Base-by-base conservation (phyloP, 2,797 vertebrate species). In the Basileuterus tristriatus region DNA sequence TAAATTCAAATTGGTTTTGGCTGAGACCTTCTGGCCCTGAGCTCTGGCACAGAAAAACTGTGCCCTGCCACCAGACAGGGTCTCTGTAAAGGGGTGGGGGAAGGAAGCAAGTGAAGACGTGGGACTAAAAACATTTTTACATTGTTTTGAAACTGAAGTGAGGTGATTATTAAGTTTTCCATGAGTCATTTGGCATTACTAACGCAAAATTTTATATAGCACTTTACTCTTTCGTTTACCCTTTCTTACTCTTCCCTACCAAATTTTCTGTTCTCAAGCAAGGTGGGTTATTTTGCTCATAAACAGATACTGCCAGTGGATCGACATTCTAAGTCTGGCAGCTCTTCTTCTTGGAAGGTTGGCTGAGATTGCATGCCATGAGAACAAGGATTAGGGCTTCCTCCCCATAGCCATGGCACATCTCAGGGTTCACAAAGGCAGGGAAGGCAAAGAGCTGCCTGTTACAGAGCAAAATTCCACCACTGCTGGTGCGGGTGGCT, bases 161-260 rank as follows among this genome's bases (percentile, higher is more conserved):
- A 89, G 65, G 52, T 67, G 68, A 90, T 90, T 83, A 91, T 83
- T 88, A 94, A 76, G 55, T 89, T 94, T 95, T 92, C 94, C 84
- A 81, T 95, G 82, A 96, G 76, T 94, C 94, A 97, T 78, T 55
- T 95, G 90, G 58, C 75, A 62, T 83, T 87, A 41, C 39, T 59
- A 67, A 81, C 32, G 59, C 44, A 63, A 75, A 69, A 80, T 56
- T 78, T 30, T 72, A 86, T 50, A n/a, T 36, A 89, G 58, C 55
- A 27, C 49, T 93, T 77, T 80, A n/a, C 10, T 89, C 29, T 56
- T 79, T 36, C 49, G 5, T 85, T 92, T 91, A 80, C 64, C 46
- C 37, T 58, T 91, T 83, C 78, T 77, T 18, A 49, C 12, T 83
- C 41, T 64, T 82, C 49, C 11, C 8, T 39, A 72, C 10, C 8